phyloP scores from a whole-genome alignment of 2,797 vertebrate genomes.

The Chelidonichthys spinosus region DNA sequence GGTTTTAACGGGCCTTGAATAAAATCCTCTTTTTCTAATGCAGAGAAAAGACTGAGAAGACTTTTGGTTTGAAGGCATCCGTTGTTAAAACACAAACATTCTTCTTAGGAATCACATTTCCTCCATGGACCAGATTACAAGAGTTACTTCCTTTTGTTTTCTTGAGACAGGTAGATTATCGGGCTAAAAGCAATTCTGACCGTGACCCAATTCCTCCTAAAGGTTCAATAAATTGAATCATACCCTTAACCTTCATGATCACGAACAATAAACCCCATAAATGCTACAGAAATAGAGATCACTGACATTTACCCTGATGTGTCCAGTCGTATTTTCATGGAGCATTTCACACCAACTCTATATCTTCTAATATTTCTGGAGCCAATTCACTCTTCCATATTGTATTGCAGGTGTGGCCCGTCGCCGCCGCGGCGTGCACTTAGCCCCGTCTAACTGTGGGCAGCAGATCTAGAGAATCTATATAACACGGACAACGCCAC shows the following conservation, averaged over 20 bases:
- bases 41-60: too few relatives aligned
- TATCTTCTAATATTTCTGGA: background rate
- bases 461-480: too few relatives aligned
- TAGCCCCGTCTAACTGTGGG: too few relatives aligned
- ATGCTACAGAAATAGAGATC: constrained; percentile 44
- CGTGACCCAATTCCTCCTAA: constrained; percentile 16
- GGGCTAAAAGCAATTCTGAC: constrained; percentile 28
- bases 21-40: too few relatives aligned
- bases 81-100: background rate
- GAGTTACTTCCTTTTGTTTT: constrained; percentile 5
- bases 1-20: too few relatives aligned
- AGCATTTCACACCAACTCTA: background rate
- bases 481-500: too few relatives aligned
- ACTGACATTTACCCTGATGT: constrained; percentile 47
- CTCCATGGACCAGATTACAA: background rate
- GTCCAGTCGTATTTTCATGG: constrained; percentile 27
- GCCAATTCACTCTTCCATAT: background rate
- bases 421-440: too few relatives aligned
- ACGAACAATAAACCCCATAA: constrained; percentile 33
- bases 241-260: constrained; percentile 43
- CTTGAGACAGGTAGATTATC: constrained; percentile 8
- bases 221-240: constrained; percentile 44
- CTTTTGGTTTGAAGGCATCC: background rate
- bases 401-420: too few relatives aligned
- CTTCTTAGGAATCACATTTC: background rate